phyloP scores from a whole-genome alignment of 2,797 vertebrate species.

The Rhinella marina region DNA sequence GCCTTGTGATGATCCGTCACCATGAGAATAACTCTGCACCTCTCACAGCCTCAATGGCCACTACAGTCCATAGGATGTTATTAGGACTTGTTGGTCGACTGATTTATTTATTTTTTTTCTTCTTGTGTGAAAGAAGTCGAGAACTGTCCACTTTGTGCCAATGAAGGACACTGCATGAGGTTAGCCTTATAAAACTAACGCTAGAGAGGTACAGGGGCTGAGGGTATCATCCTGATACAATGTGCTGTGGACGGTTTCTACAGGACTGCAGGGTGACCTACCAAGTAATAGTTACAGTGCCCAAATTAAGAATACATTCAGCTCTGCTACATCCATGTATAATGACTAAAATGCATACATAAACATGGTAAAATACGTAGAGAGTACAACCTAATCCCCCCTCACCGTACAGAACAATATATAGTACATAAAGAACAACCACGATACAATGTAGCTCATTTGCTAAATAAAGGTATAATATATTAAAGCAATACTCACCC shows the following conservation, averaged over 20 bases:
- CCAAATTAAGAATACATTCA: not conserved
- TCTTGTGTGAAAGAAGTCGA: no score
- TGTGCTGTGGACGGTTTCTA: not conserved
- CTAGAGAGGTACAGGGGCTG: not conserved
- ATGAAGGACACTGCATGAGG: not conserved
- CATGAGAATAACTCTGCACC: constrained; percentile 36
- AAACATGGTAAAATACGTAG: not conserved
- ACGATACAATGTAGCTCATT: not conserved
- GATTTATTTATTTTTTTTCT: not conserved
- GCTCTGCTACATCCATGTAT: not conserved
- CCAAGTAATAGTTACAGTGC: not conserved
- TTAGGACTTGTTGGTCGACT: not conserved
- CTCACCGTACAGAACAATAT: not conserved
- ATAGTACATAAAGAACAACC: not conserved
- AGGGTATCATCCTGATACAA: not conserved
- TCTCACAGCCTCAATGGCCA: not conserved
- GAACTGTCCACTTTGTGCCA: not conserved
- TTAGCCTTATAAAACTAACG: not conserved
- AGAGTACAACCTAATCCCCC: not conserved
- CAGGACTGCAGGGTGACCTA: not conserved
- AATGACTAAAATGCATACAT: not conserved
- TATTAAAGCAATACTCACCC: constrained; percentile 50
- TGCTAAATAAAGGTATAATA: not conserved
- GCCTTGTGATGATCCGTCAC: constrained; percentile 31
- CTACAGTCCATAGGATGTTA: not conserved